A percentile compares a stretch with the other conserved stretches of the same genome.
Evolutionary conservation across 2,888 invertebrate species (phyloP).

Genomic region (Lysandra bellargus): DNA sequence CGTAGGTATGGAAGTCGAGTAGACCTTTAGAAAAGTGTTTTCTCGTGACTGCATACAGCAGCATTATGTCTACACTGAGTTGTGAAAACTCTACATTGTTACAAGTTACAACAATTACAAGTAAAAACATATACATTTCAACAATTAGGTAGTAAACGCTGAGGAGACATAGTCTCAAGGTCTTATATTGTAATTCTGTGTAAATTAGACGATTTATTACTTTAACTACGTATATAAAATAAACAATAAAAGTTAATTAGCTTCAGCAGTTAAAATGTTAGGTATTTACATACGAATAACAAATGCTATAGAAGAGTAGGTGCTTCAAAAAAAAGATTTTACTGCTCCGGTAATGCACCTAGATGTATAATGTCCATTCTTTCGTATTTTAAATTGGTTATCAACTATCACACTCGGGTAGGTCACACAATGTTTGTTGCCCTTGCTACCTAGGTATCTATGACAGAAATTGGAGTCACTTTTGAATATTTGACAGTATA

Average conservation of each 20-base stretch:
- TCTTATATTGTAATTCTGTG: background rate
- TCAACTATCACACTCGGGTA: too few species aligned
- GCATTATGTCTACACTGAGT: background rate
- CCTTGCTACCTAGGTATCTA: too few species aligned
- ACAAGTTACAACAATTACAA: background rate
- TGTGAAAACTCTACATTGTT: background rate
- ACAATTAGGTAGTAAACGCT: background rate
- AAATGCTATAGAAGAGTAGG: background rate
- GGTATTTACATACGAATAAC: constrained; percentile 6
- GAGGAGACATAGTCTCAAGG: background rate
- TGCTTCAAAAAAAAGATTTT: background rate
- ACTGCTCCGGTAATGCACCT: too few species aligned
- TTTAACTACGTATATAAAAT: background rate
- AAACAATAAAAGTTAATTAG: constrained; percentile 21
- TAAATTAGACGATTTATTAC: constrained; percentile 4
- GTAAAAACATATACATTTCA: background rate
- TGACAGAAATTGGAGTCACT: too few species aligned
- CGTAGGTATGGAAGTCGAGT: too few species aligned
- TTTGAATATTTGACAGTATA: too few species aligned
- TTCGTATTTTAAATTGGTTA: too few species aligned
- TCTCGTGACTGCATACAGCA: too few species aligned
- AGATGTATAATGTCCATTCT: too few species aligned
- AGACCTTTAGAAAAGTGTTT: too few species aligned
- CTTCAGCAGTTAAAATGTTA: background rate
- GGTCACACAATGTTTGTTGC: too few species aligned